Base-by-base conservation (phyloP, 2,888 invertebrate genomes). In the Amaurobius ferox region DNA sequence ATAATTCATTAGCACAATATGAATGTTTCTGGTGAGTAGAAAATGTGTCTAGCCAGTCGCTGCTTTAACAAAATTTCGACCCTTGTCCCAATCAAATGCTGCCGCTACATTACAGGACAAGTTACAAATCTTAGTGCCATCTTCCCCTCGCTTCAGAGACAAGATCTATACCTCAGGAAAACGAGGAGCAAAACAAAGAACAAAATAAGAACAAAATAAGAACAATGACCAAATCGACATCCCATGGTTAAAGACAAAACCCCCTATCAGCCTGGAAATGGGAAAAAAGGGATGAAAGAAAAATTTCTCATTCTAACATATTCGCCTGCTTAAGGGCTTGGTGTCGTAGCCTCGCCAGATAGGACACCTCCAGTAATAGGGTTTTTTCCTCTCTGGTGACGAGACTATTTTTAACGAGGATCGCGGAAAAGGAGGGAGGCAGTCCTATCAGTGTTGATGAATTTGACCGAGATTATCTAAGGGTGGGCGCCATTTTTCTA, bases 251-350 rank as follows among this genome's bases (percentile, higher is more conserved):
- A 85, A 85, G 83, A 77, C 77, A 85, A 80, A 83, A 85, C 83
- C 77, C 64, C 72, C 77, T 85, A 85, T 85, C 83, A 77, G 62
- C 62, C 76, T 76, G 71, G 76, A 66, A 71, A 76, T 83, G 44
- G 80, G n/a, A 62, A 11, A n/a, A 32, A 66, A 16, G 68, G 39
- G 71, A 28, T 48, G 78, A 44, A 55, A 55, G 61, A 62, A 72
- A 77, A 72, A 85, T 85, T 85, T 85, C 83, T 85, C 83, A 85
- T 85, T 85, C 83, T 85, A 85, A 85, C 83, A 77, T 85, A 85
- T 85, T 85, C 83, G 66, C 71, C 77, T 71, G 83, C 83, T 77
- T 85, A 85, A 83, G 29, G 83, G 83, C 76, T 85, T 72, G 77
- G 77, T 77, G 83, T 77, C 32, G 77, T 62, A 77, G 71, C 68